These are phyloP conservation scores for Galendromus occidentalis DNA, from an alignment of 1,140 invertebrate genomes.

Conservation along the genomic window DNA sequence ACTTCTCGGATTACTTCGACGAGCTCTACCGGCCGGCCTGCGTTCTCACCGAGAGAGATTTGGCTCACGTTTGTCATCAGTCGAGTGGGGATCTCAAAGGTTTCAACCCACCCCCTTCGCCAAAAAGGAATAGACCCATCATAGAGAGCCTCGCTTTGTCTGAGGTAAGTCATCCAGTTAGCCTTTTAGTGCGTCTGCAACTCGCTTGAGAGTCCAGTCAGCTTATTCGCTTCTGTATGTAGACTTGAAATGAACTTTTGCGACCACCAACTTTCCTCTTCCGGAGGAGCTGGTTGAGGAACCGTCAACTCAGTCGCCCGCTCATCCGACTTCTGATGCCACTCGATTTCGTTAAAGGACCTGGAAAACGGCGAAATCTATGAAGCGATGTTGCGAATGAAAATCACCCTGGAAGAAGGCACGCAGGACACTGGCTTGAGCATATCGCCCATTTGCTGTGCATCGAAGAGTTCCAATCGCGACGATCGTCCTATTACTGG, in stretches of 20 bases:
- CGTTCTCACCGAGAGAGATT: conserved; percentile 56
- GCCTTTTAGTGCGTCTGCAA: too few species aligned
- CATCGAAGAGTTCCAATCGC: conserved; percentile 94
- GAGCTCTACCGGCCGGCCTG: conserved; percentile 83
- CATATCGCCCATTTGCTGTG: conserved; percentile 96
- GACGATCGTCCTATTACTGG: conserved; percentile 96
- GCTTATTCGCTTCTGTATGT: too few species aligned
- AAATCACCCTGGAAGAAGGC: conserved; percentile 87
- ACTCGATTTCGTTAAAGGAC: conserved; percentile 40
- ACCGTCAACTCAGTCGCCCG: conserved; percentile 12
- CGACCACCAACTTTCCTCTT: background rate
- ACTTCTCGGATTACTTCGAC: conserved; percentile 94
- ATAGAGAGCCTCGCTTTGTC: conserved; percentile 76
- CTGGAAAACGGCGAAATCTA: conserved; percentile 95
- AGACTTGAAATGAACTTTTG: too few species aligned
- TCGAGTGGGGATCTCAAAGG: conserved; percentile 85
- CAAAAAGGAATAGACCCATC: conserved; percentile 75
- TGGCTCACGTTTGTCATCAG: conserved; percentile 97
- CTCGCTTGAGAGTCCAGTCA: too few species aligned
- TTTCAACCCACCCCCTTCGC: conserved; percentile 79
- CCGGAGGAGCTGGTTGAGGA: background rate
- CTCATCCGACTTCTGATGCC: too few species aligned
- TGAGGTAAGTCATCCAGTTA: conserved; percentile 36
- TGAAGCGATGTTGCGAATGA: conserved; percentile 83
- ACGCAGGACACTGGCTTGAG: conserved; percentile 94